Conservation (phyloP, 2,888 invertebrate species). For the Xylota segnis region DNA sequence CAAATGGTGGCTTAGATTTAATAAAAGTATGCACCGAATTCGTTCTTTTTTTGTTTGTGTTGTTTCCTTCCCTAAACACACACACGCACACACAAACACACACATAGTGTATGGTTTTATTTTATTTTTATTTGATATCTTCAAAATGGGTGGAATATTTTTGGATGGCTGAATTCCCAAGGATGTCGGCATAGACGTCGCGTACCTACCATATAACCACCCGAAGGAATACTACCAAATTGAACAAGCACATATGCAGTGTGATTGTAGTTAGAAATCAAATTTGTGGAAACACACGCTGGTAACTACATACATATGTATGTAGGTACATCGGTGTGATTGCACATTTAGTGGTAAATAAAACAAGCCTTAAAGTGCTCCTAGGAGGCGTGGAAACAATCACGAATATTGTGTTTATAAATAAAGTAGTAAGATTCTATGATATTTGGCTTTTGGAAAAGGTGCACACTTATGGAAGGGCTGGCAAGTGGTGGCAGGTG, state of each 20-base stretch:
- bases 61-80: neutral
- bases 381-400: slow-evolving; percentile 54
- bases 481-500: neutral
- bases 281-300: slow-evolving; percentile 49
- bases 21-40: slow-evolving; percentile 73
- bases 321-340: slow-evolving; percentile 45
- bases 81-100: no score
- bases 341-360: slow-evolving; percentile 70
- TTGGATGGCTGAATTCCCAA: slow-evolving; percentile 61
- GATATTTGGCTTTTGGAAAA: slow-evolving; percentile 6
- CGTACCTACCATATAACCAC: slow-evolving; percentile 29
- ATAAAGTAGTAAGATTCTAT: slow-evolving; percentile 40
- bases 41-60: slow-evolving; percentile 33
- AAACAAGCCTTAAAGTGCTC: slow-evolving; percentile 24
- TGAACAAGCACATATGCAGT: slow-evolving; percentile 48
- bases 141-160: slow-evolving; percentile 67
- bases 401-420: slow-evolving; percentile 43
- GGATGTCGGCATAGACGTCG: slow-evolving; percentile 57
- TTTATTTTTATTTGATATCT: slow-evolving; percentile 73
- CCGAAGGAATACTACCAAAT: slow-evolving; percentile 58
- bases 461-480: slow-evolving; percentile 20
- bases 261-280: slow-evolving; percentile 51
- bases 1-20: slow-evolving; percentile 76
- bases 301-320: neutral
- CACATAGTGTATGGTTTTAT: slow-evolving; percentile 56